Base-by-base conservation (phyloP, 2,888 invertebrate genomes). In the Suillia variegata region DNA sequence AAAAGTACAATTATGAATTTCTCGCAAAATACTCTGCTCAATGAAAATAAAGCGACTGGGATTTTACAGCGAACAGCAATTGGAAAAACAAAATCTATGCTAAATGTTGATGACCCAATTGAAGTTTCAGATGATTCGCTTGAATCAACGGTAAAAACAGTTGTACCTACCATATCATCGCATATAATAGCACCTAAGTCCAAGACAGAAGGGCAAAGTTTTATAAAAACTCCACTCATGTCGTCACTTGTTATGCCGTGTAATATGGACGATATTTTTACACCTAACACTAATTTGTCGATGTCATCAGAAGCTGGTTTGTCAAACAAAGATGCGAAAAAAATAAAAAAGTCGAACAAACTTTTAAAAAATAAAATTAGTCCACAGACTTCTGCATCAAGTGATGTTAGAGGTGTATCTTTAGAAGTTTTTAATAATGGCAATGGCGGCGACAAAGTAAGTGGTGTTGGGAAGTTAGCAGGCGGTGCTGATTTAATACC, bases 401-500 rank as follows among this genome's bases (percentile, higher is more conserved):
- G 45, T 15, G n/a, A n/a, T n/a, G n/a, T n/a, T n/a, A n/a, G n/a
- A n/a, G n/a, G n/a, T n/a, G n/a, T 15, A 17, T n/a, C 18, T n/a
- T 5, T 45, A 5, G 45, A 17, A 10, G n/a, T 15, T 6, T 45
- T 45, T 31, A n/a, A n/a, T n/a, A 26, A 26, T 5, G 6, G 6
- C 6, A 6, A 6, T 10, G 38, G 6, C 4, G 6, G 4, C 13
- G 38, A 38, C 6, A 38, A 38, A 48, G 54, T 20, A n/a, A 42
- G 42, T 33, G 65, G 65, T 21, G 64, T 67, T 12, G 62, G 64
- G 13, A 70, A 70, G 62, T 63, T 78, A 17, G 78, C 77, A 1
- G 78, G 78, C n/a, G 77, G 78, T 5, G 78, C 77, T 1, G 77
- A 78, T 67, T 67, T 78, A n/a, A 78, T 78, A 58, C 78, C 77